Conservation (phyloP, 2,113 vertebrate species). For the Calonectris borealis region DNA sequence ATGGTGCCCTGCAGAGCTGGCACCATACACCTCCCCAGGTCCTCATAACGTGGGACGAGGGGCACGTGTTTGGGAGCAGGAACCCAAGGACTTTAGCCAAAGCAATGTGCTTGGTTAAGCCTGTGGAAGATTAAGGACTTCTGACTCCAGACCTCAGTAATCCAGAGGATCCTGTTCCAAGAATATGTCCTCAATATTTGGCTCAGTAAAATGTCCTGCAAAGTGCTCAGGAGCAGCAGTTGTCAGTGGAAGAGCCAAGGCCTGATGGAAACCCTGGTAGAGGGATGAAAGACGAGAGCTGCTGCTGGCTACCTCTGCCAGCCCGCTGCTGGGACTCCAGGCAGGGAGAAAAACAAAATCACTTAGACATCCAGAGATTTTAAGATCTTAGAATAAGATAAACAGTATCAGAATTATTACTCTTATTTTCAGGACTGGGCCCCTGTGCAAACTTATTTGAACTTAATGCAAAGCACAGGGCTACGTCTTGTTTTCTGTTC, state of each 20-base stretch:
- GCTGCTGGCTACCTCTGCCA: neutral
- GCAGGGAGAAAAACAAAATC: neutral
- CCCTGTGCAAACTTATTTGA: neutral
- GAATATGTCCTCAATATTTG: neutral
- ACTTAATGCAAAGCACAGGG: neutral
- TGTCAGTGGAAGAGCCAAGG: neutral
- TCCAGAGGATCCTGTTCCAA: neutral
- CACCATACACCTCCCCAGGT: neutral
- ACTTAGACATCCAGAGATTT: neutral
- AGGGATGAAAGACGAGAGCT: neutral
- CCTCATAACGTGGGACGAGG: fast-evolving
- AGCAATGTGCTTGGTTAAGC: neutral
- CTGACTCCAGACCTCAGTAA: neutral
- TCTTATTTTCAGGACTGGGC: neutral
- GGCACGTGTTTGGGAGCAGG: neutral
- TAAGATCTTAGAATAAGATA: neutral
- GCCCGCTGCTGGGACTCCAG: neutral
- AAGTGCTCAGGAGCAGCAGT: neutral
- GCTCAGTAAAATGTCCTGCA: neutral
- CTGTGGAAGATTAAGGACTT: neutral
- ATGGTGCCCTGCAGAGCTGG: neutral
- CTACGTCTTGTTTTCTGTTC: neutral
- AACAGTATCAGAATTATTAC: neutral
- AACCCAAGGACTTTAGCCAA: neutral
- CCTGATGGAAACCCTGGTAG: neutral